A percentile compares a stretch with the other conserved stretches of the same genome.
phyloP scores from a whole-genome alignment of 1,140 invertebrate species.

The Diabrotica undecimpunctata region DNA sequence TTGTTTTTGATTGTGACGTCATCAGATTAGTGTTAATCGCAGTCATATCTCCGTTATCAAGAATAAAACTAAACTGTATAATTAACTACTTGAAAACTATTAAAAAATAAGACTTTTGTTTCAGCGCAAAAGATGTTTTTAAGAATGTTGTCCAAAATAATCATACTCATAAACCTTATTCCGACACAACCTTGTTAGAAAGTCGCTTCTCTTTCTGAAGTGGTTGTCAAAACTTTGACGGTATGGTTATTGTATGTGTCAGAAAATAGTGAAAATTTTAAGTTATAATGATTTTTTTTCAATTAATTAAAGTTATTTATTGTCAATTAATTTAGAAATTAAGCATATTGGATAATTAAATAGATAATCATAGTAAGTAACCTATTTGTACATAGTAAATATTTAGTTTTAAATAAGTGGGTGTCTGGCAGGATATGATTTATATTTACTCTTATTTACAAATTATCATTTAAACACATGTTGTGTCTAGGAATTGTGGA shows the following conservation, averaged over 20 bases:
- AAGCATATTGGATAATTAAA: not conserved
- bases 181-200: not conserved
- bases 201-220: not conserved
- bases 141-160: not conserved
- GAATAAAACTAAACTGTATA: too few species aligned
- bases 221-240: conserved; percentile 2
- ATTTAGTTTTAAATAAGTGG: not conserved
- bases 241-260: not conserved
- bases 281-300: not conserved
- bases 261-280: not conserved
- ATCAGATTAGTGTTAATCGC: too few species aligned
- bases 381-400: not conserved
- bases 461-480: not conserved
- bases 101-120: too few species aligned
- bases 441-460: not conserved
- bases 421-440: not conserved
- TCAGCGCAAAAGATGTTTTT: too few species aligned
- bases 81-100: too few species aligned
- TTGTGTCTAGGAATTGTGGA: too few species aligned
- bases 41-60: too few species aligned
- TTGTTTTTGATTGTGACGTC: too few species aligned
- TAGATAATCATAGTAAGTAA: not conserved
- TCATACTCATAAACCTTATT: not conserved
- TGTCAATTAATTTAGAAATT: not conserved
- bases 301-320: not conserved